phyloP scores from a whole-genome alignment of 2,113 vertebrate species.

The Neofelis nebulosa region DNA sequence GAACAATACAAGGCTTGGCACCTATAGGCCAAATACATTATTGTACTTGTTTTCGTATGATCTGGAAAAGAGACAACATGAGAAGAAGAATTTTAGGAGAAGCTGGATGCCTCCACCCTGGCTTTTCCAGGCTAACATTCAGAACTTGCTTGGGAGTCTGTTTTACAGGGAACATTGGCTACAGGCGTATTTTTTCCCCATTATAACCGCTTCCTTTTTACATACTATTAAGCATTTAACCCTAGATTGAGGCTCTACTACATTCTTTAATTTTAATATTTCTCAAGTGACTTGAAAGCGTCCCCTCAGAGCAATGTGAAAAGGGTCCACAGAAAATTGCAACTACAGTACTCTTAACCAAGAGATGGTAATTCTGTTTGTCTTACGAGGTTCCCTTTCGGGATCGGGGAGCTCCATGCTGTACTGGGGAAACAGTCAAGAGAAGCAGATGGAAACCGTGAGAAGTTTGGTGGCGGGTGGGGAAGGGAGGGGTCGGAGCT shows the following conservation, averaged over 20 bases:
- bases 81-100: slow-evolving; percentile 23
- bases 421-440: neutral
- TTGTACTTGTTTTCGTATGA: neutral
- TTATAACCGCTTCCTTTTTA: slow-evolving; percentile 21
- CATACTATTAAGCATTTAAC: slow-evolving; percentile 30
- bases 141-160: neutral
- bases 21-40: slow-evolving; percentile 35
- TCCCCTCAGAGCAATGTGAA: neutral
- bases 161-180: neutral
- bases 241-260: neutral
- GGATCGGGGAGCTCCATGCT: accelerated
- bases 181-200: neutral
- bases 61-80: neutral
- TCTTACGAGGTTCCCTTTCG: neutral
- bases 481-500: neutral
- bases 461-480: neutral
- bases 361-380: neutral
- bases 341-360: neutral
- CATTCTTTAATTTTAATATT: slow-evolving; percentile 51
- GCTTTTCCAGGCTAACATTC: neutral
- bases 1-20: neutral
- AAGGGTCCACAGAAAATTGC: neutral
- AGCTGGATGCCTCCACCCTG: neutral
- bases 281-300: slow-evolving; percentile 34
- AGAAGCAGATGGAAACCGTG: no score